phyloP scores from a whole-genome alignment of 1,140 invertebrate genomes.

The Dinothrombium tinctorium region DNA sequence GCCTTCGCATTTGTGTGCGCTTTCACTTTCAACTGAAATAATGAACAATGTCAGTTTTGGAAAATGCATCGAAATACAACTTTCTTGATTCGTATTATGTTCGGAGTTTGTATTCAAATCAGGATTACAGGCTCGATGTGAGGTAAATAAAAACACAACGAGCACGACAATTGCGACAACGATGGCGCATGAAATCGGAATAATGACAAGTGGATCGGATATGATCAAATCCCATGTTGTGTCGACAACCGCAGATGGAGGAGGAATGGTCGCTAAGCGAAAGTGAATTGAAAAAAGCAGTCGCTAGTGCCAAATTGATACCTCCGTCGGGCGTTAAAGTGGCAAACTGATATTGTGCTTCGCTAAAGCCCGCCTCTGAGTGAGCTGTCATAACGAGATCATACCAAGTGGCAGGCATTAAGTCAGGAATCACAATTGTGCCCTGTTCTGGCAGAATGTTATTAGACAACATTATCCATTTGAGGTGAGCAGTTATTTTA shows the following conservation, averaged over 20 bases:
- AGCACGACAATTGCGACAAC: background rate
- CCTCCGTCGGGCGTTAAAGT: slow-evolving; percentile 31
- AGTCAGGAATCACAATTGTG: slow-evolving; percentile 27
- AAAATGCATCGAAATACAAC: too few relatives aligned
- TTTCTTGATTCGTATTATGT: too few relatives aligned
- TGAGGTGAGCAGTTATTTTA: slow-evolving; percentile 25
- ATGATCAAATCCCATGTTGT: background rate
- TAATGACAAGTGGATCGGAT: background rate
- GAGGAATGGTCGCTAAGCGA: background rate
- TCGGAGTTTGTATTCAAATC: background rate
- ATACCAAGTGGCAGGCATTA: slow-evolving; percentile 59
- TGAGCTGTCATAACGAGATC: slow-evolving; percentile 59
- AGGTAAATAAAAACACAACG: background rate
- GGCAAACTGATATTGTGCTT: slow-evolving; percentile 50
- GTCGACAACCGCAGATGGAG: background rate
- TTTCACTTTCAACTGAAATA: background rate
- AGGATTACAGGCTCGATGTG: background rate
- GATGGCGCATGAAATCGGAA: background rate
- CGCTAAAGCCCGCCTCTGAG: slow-evolving; percentile 71
- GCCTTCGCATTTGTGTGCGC: background rate
- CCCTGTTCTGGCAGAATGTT: slow-evolving; percentile 7
- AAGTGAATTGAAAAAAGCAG: background rate
- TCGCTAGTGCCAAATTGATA: background rate
- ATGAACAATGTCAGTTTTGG: too few relatives aligned
- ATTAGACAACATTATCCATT: slow-evolving; percentile 17